Evolutionary conservation across 1,140 invertebrate genomes (phyloP).

Genomic region (Megalopta genalis): DNA sequence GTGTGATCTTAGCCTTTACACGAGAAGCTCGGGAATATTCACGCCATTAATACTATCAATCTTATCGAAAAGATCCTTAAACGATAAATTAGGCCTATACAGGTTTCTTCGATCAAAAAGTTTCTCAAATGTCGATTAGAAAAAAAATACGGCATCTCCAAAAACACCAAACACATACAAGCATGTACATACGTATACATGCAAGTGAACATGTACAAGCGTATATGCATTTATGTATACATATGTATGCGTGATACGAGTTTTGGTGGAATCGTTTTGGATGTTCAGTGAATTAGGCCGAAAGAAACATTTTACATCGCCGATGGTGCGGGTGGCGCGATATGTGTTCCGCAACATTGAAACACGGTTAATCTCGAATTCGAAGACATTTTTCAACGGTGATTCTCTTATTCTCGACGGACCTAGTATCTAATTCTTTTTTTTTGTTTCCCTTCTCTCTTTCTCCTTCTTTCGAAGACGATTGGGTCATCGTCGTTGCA

Average conservation of each 20-base stretch:
- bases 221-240: too few relatives aligned
- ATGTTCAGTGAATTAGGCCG: background rate
- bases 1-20: constrained; percentile 4
- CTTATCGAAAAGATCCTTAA: background rate
- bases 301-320: background rate
- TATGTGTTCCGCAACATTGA: background rate
- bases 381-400: background rate
- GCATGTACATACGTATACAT: too few relatives aligned
- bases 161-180: background rate
- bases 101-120: background rate
- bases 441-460: background rate
- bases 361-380: background rate
- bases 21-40: background rate
- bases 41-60: constrained; percentile 11
- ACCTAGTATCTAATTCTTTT: background rate
- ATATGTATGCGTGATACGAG: background rate
- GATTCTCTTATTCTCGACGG: background rate
- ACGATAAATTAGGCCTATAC: background rate
- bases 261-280: background rate
- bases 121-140: too few relatives aligned
- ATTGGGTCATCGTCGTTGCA: background rate
- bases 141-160: too few relatives aligned
- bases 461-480: too few relatives aligned
- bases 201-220: too few relatives aligned
- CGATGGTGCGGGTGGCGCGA: background rate